Base-by-base conservation (phyloP, 2,888 invertebrate species). In the Drosophila paranaensis region DNA sequence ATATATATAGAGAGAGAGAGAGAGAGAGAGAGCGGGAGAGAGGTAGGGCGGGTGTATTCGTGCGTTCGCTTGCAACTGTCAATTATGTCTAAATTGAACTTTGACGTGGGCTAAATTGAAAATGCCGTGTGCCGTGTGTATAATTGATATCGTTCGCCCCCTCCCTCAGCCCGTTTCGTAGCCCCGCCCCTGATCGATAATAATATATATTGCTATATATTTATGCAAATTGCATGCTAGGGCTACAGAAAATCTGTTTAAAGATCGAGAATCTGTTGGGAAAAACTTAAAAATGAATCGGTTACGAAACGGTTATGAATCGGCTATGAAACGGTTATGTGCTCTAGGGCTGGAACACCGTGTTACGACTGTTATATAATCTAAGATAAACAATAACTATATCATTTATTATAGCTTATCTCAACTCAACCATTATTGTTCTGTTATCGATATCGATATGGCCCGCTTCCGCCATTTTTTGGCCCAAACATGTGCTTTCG, bases 51-150 rank as follows among this genome's bases (percentile, higher is more conserved):
- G 20, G 20, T 11, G 14, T 42, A 11, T 16, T 45, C 42, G n/a
- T 9, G 27, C 9, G 39, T 11, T 51, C 53, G 53, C 50, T 45
- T 48, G 46, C 65, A 70, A 50, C 69, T 74, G 87, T 87, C 82
- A 84, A 82, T 84, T 84, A 75, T 72, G 72, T 56, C 72, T 50
- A 75, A 82, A 88, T 85, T 88, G 88, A 88, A 82, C 82, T 82
- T 88, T 82, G 82, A 82, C 79, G 74, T 67, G 64, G 45, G 42
- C 16, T n/a, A 65, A 74, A 70, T 78, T 70, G 46, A 57, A 70
- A 71, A 60, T 51, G 53, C 42, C 68, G 60, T 60, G 40, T 43
- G 53, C 53, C 50, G 57, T 77, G 77, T 56, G 42, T 58, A 37
- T 60, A 77, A 78, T 77, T 65, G 74, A 56, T 70, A 62, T 45